Base-by-base conservation (phyloP, 2,888 invertebrate genomes). In the Adelognathus sp. region DNA sequence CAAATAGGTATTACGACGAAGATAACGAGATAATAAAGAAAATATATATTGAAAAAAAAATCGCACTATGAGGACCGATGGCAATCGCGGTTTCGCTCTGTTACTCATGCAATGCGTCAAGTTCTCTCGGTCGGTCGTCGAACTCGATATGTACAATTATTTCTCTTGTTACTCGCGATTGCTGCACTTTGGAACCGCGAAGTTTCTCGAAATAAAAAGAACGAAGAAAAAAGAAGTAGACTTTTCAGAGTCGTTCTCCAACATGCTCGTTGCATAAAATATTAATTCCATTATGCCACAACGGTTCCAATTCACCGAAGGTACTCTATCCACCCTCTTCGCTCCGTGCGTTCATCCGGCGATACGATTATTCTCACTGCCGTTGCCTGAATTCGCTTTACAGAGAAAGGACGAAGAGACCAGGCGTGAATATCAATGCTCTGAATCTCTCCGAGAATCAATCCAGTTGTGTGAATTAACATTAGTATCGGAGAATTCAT, bases 1-100 rank as follows among this genome's bases (percentile, higher is more conserved):
- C 67, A 77, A 75, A 74, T 81, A 72, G 73, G 70, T 77, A 66
- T 80, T 77, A 72, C 71, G 78, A 76, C 66, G 76, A 39, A 60
- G 71, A 63, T 46, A 76, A 76, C 71, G 76, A 76, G 75, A 76
- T 71, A 67, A 63, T 61, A 52, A 79, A 39, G 52, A 67, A 7
- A 75, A 39, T n/a, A n/a, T n/a, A n/a, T n/a, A n/a, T n/a, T n/a
- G n/a, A 74, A 46, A 36, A 36, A 66, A 11, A 29, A 78, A 77
- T 67, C 66, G 73, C 36, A 80, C 66, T 70, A 69, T 18, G 71
- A 74, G 29, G 69, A 71, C 56, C 46, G 63, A 52, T 41, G 31
- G 60, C 21, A 44, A 46, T 21, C 74, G 56, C 78, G 72, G 41
- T 41, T 46, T 61, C 41, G 14, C 39, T 54, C 33, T 41, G 39